Base-by-base conservation (phyloP, 2,797 vertebrate species). In the Mycteria americana region DNA sequence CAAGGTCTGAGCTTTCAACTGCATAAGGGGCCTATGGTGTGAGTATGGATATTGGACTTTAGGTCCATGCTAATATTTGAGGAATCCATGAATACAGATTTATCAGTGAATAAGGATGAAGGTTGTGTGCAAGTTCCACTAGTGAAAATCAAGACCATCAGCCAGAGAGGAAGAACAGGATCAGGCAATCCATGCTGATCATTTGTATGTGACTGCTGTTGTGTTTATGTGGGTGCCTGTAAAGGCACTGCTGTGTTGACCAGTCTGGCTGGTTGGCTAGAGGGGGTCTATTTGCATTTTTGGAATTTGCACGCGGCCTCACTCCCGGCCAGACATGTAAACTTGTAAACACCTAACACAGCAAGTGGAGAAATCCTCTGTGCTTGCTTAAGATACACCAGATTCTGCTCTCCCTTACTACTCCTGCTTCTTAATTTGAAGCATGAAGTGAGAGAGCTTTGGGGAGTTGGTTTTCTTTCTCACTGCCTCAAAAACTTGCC, bases 261-360 rank as follows among this genome's bases (percentile, higher is more conserved):
- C 31, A 25, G 5, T 3, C 41, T 35, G n/a, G 22, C 16, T 56
- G 21, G 19, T 15, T 76, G 27, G 16, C 53, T 37, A 33, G 9
- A 2, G 7, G 15, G 14, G 14, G 7, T 51, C 7, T 33, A 48
- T 53, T 27, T 39, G 11, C 18, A n/a, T 54, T 73, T 88, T 74
- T 41, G 22, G 33, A 79, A 69, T 63, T 74, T 68, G 7, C 37
- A 79, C 2, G 0, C 1, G 2, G 13, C 18, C 30, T 30, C 5
- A 21, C 18, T 39, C 35, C 39, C 5, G 6, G 17, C 2, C 8
- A 17, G 50, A 69, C 0, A 0, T 24, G 18, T 60, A 46, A 67
- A 79, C 0, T 1, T 19, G 23, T 43, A 64, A 82, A 70, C 12
- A 50, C 10, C 33, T n/a, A 63, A 37, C 15, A 76, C 21, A 57